Base-by-base conservation (phyloP, 2,113 vertebrate genomes). In the Rhombomys opimus region DNA sequence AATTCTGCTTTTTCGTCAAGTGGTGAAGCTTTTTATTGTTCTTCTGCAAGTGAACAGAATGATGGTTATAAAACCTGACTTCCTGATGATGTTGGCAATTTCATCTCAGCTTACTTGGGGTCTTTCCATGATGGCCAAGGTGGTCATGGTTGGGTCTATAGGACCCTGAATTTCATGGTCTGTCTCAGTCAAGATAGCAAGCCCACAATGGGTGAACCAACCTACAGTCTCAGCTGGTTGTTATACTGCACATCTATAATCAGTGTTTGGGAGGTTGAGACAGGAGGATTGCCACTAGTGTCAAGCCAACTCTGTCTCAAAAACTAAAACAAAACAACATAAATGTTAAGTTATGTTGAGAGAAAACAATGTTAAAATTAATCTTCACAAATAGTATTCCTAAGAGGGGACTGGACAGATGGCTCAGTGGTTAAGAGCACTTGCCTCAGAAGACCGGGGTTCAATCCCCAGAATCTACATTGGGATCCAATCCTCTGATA, bases 361-460 rank as follows among this genome's bases (percentile, higher is more conserved):
- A 25, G 92, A 70, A 30, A n/a, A 84, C 3, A 73, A 38, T 67
- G 63, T 93, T 13, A 82, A 75, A 68, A 81, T 88, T 88, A 96
- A 94, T 70, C 61, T 75, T 87, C 2, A 68, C 68, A 17, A 91
- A 94, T 94, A 70, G 22, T 67, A 88, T 15, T 81, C 41, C 22
- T 61, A 61, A 81, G 35, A 38, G 35, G 80, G 8, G 52, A 2
- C 75, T 85, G 61, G 82, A 65, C 4, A 85, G 38, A 85, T 65
- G 59, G 41, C 27, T 27, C 15, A 85, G 59, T 4, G 4, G 25
- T 65, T 46, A 85, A 65, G 59, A 85, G 59, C 54, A 14, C 54
- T 82, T 25, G 59, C 59, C 22, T 11, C 12, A 38, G 80, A 27
- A 38, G 35, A 82, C n/a, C 11, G 6, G n/a, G 35, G 35, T 38